Evolutionary conservation across 2,888 invertebrate species (phyloP).

Genomic region (Ormyrus nitidulus): DNA sequence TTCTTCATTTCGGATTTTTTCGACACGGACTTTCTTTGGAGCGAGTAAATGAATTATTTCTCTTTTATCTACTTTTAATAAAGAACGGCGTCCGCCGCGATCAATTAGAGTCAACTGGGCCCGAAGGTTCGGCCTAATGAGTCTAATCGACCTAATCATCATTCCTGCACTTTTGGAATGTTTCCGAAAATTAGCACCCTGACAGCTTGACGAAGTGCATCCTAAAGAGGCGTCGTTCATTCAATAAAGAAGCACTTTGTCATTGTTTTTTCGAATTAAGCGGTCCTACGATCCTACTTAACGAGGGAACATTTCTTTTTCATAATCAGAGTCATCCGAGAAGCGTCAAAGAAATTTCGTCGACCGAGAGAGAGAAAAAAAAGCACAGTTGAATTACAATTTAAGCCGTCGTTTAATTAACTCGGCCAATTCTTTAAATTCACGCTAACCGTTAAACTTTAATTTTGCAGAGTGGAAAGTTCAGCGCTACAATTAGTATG

Average conservation of each 20-base stretch:
- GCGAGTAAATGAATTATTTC: background rate
- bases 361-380: too few species aligned
- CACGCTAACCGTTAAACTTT: constrained; percentile 1
- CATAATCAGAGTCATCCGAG: background rate
- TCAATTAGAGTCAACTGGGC: constrained; percentile 3
- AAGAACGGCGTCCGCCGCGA: background rate
- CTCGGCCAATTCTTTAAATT: too few species aligned
- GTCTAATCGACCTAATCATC: constrained; percentile 29
- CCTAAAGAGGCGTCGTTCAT: constrained; percentile 3
- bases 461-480: constrained; percentile 78
- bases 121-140: constrained; percentile 14
- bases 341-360: too few species aligned
- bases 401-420: too few species aligned
- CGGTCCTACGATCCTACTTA: background rate
- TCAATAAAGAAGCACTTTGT: constrained; percentile 17
- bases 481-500: constrained; percentile 80
- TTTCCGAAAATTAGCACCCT: constrained; percentile 19
- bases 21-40: too few species aligned
- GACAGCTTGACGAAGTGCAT: constrained; percentile 2
- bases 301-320: background rate
- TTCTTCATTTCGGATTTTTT: too few species aligned
- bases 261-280: constrained; percentile 23
- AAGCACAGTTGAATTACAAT: too few species aligned
- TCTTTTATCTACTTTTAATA: background rate
- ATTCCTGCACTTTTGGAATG: background rate